Evolutionary conservation across 2,888 invertebrate genomes (phyloP), one percentile per base, ranked within the genome.

Genomic region (Lissonota sp.): DNA sequence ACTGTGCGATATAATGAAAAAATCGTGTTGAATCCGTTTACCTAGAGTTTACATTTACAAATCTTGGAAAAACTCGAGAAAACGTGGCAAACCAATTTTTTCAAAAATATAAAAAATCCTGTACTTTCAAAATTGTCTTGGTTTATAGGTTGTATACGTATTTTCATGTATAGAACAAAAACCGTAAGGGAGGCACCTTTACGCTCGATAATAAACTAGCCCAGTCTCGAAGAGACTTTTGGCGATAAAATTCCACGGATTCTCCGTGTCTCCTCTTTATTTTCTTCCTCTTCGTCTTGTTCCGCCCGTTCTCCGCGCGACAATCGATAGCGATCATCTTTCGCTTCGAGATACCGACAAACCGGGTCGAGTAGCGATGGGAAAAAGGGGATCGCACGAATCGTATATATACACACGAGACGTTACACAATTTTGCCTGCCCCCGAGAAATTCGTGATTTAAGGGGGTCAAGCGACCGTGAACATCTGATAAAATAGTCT

Each of bases 281-380:
- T 60, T 66, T 40, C 57, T 69, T 42, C 26, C 42, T 40, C 6
- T 40, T 57, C 53, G 44, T 55, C 26, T 66, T 67, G 49, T 69
- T 62, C 16, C 12, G 44, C 60, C 12, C 40, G 44, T 55, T 49
- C 53, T 6, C 42, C 63, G 26, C 26, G 26, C 26, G 26, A 44
- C 55, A 55, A 63, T 73, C 63, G 72, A 73, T 63, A 78, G 72
- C 71, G 67, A 79, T 79, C 67, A 55, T 16, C 58, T 57, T 71
- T 26, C 26, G 62, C 42, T 55, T 37, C 5, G 39, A 12, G 46
- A 55, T 44, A 62, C 62, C 53, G 53, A 40, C 46, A 37, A 46
- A 46, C 46, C 12, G 42, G 55, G n/a, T 63, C 53, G 37, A 12
- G 14, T 44, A 42, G 44, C 6, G 44, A 55, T 55, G 26, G 72